Evolutionary conservation across 2,797 vertebrate species (phyloP), one percentile per base, ranked within the genome.

Genomic region (Cygnus olor): DNA sequence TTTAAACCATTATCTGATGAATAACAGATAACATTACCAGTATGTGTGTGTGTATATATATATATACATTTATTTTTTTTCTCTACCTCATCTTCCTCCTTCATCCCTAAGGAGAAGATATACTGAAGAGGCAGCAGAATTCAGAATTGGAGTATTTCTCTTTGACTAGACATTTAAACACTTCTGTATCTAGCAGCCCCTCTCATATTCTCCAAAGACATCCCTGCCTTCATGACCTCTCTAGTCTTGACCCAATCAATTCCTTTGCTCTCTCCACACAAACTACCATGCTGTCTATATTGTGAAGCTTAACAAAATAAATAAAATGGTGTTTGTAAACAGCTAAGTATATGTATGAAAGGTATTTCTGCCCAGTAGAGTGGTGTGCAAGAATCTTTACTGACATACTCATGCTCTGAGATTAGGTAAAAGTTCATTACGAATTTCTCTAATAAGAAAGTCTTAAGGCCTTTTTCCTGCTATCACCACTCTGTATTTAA

Each of bases 211-310:
- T 88, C 24, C 27, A 20, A 63, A 63, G 24, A 14, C 5, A 47
- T 34, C 22, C 24, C 12, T 13, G 3, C 20, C 14, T 81, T 76
- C 42, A 12, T 64, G 36, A 32, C 10, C 30, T n/a, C 10, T 88
- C 6, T 56, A 40, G 4, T 5, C 38, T 69, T 10, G 36, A 70
- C 7, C 14, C 9, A 79, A 14, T 7, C 1, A 0, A 61, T 79
- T 86, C 13, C 9, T 91, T 79, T 79, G 14, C 19, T 81, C 27
- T 80, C 11, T 53, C 16, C 16, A 15, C 27, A 64, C 40, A 72
- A 69, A 85, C 22, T 89, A 85, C 27, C 17, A 49, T 14, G 21
- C 6, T 30, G 8, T 0, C 0, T 12, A 32, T 36, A 61, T 5
- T 73, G 11, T 40, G n/a, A 88, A 60, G 30, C 53, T 79, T 84